These are phyloP conservation scores for Perithous albicinctus DNA, from an alignment of 2,888 invertebrate species.

Conservation along the genomic window DNA sequence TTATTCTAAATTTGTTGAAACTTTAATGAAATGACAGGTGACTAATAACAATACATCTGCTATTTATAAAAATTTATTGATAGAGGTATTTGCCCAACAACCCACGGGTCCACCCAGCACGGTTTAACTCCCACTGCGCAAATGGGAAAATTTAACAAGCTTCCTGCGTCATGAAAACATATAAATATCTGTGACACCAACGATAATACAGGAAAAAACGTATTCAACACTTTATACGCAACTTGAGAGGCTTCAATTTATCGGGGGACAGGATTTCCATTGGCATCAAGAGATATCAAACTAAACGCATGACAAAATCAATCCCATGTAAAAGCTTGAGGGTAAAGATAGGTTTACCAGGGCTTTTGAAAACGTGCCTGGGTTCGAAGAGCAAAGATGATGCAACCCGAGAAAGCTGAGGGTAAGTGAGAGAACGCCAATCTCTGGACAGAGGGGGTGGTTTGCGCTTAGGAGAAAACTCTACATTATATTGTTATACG, in stretches of 20 bases:
- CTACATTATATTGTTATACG: slow-evolving; percentile 10
- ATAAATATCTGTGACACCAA: not conserved
- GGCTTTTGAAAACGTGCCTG: slow-evolving; percentile 46
- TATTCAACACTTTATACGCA: not conserved
- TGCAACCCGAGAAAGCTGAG: slow-evolving; percentile 27
- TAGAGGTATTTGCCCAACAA: too few relatives aligned
- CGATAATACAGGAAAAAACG: not conserved
- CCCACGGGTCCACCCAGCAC: too few relatives aligned
- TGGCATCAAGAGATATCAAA: not conserved
- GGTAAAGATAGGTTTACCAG: slow-evolving; percentile 31
- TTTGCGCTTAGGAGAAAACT: slow-evolving; percentile 38
- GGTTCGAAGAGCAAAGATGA: slow-evolving; percentile 42
- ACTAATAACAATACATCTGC: not conserved
- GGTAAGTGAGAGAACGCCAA: slow-evolving; percentile 35
- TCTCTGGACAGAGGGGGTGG: slow-evolving; percentile 29
- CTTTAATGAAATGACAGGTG: not conserved
- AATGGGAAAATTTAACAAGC: not conserved
- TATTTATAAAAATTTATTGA: not conserved
- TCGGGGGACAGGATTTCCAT: slow-evolving; percentile 11
- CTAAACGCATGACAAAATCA: slow-evolving; percentile 46
- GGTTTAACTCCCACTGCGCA: not conserved
- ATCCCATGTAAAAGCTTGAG: slow-evolving; percentile 33
- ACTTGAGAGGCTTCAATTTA: not conserved
- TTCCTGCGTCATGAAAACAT: not conserved
- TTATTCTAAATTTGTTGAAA: not conserved